Conservation (phyloP, 2,888 invertebrate species). For the Drosophila engyochracea region DNA sequence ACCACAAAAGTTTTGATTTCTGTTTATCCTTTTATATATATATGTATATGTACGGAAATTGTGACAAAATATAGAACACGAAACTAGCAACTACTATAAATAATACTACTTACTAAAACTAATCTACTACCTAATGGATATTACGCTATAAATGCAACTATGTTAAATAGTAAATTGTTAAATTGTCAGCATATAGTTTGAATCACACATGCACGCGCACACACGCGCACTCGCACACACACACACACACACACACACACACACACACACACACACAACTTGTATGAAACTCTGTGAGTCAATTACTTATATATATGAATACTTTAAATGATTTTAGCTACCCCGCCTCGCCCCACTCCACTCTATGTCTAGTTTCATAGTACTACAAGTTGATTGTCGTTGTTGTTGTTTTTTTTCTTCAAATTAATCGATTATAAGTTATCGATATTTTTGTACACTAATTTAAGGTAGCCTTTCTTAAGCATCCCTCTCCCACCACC, state of each 20-base stretch:
- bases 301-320: conserved; percentile 74
- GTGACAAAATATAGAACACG: conserved; percentile 42
- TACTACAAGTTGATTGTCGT: conserved; percentile 54
- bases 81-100: conserved; percentile 49
- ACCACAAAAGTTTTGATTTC: conserved; percentile 67
- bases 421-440: conserved; percentile 72
- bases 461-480: conserved; percentile 64
- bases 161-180: conserved; percentile 25
- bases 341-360: conserved; percentile 3
- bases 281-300: conserved; percentile 71
- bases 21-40: conserved; percentile 34
- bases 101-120: conserved; percentile 15
- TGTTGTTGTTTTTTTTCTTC: conserved; percentile 65
- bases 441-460: conserved; percentile 77
- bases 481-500: conserved; percentile 26
- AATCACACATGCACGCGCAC: conserved; percentile 16
- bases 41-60: conserved; percentile 9
- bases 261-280: conserved; percentile 6
- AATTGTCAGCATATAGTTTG: conserved; percentile 33
- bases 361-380: conserved; percentile 37
- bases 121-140: conserved; percentile 31
- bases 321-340: conserved; percentile 56
- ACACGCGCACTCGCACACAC: conserved; percentile 1
- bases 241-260: conserved; percentile 8
- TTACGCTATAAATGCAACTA: conserved; percentile 24